Percentiles rank a stretch among this genome's conserved stretches.
Conservation (phyloP, 1,140 invertebrate genomes). For the Leptopilina boulardi region DNA sequence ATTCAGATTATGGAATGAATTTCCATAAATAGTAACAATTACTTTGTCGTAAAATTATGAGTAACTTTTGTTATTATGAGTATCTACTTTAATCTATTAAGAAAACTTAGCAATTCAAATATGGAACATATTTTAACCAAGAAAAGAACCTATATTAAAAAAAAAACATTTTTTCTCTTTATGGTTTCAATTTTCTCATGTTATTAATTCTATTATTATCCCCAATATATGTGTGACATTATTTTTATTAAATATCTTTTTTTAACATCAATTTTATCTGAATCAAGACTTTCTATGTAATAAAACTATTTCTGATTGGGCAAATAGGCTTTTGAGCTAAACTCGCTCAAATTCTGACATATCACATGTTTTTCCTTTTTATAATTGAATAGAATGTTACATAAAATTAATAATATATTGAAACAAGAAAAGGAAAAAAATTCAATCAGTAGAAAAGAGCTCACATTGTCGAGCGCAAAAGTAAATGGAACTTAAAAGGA, state of each 20-base stretch:
- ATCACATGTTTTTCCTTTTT: not conserved
- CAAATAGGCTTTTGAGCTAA: too few species aligned
- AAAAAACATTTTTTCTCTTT: too few species aligned
- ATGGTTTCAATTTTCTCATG: too few species aligned
- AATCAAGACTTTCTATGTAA: too few species aligned
- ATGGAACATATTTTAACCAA: too few species aligned
- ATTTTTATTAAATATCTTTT: too few species aligned
- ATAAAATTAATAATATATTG: constrained; percentile 1
- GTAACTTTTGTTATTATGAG: not conserved
- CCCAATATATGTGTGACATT: too few species aligned
- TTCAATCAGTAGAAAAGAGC: not conserved
- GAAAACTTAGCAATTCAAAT: not conserved
- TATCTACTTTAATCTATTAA: not conserved
- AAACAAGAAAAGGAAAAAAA: not conserved
- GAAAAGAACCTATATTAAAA: too few species aligned
- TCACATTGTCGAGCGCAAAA: not conserved
- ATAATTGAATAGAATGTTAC: not conserved
- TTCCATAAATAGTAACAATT: not conserved
- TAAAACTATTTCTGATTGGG: too few species aligned
- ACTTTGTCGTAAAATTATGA: not conserved
- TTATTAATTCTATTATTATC: too few species aligned
- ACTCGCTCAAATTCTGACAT: too few species aligned
- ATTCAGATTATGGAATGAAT: constrained; percentile 3
- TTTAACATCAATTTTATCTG: too few species aligned
- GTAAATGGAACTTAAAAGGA: not conserved